Base-by-base conservation (phyloP, 2,113 vertebrate species). In the Trochalopteron elliotii region DNA sequence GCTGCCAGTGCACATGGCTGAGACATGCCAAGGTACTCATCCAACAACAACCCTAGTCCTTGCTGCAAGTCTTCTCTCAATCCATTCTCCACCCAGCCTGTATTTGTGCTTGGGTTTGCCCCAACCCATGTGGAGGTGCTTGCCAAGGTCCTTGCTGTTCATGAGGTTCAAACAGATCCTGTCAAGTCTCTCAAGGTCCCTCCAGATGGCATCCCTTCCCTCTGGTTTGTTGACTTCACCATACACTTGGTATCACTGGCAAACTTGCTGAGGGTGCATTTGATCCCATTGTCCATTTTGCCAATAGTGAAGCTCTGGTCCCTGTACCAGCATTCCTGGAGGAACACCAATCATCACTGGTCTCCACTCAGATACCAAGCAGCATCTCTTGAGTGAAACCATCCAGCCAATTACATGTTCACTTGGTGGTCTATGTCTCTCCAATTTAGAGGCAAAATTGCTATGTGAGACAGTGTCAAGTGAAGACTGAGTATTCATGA, bases 101-200 rank as follows among this genome's bases (percentile, higher is more conserved):
- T 63, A 63, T 74, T 55, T 33, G 28, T 28, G 18, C 13, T 56
- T 47, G 28, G 28, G 28, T 19, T 28, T 47, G 23, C 10, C 40
- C 49, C 0, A 0, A 19, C 15, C n/a, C 6, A 5, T 15, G 31
- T 31, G 31, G 24, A 35, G n/a, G 15, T n/a, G 17, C 19, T 47
- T 56, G 30, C 2, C 33, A 39, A 15, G 18, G 28, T 22, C 30
- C 23, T 39, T 45, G 39, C 8, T 35, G 27, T 22, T 74, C 49
- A 33, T 47, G 40, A 55, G 9, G 11, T 64, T 74, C 18, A 37
- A 19, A 56, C 8, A 28, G 15, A 15, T 7, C 19, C 42, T 23
- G 57, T n/a, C 50, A 47, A 47, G 12, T 17, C 33, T 63, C 27
- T 37, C 27, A 37, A 27, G 49, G 39, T 27, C 9, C 11, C 22